Base-by-base conservation (phyloP, 2,888 invertebrate genomes). In the Leucoma salicis region DNA sequence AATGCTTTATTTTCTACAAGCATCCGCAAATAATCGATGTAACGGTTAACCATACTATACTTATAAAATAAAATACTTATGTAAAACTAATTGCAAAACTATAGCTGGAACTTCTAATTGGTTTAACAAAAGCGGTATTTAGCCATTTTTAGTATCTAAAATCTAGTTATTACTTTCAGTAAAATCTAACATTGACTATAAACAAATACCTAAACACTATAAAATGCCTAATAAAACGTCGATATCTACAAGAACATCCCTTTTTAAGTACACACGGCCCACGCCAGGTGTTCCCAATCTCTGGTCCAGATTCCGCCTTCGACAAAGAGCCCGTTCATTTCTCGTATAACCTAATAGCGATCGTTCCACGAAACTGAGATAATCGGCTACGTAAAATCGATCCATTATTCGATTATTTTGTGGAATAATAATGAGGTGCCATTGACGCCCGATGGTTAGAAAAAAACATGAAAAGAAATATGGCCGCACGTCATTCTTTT, bases 341-440 rank as follows among this genome's bases (percentile, higher is more conserved):
- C 62, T 56, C 50, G 57, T 65, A 70, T 73, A 74, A 77, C 76
- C 71, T 66, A n/a, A n/a, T n/a, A 61, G 47, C 57, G 70, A 73
- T 73, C 74, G 69, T 78, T 78, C 77, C 67, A 57, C 59, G 75
- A 78, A 79, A 71, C 63, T 59, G 56, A 76, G 80, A 80, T 80
- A 80, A 79, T 78, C 80, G 73, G 54, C 57, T 49, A 51, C 64
- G 60, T 63, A 57, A 70, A 73, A 74, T 74, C 71, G 71, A 66
- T 60, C 68, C 67, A 66, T 78, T 81, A 59, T 61, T 61, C 59
- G 75, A 80, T 80, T 81, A 80, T 79, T 75, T 77, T 71, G 66
- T 71, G 66, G 79, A 74, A 80, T 81, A 80, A 82, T 82, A 82
- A 82, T 75, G 78, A 82, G 77, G 66, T 67, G 67, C 70, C 63